Base-by-base conservation (phyloP, 2,888 invertebrate genomes). In the Hydrotaea diabolus region DNA sequence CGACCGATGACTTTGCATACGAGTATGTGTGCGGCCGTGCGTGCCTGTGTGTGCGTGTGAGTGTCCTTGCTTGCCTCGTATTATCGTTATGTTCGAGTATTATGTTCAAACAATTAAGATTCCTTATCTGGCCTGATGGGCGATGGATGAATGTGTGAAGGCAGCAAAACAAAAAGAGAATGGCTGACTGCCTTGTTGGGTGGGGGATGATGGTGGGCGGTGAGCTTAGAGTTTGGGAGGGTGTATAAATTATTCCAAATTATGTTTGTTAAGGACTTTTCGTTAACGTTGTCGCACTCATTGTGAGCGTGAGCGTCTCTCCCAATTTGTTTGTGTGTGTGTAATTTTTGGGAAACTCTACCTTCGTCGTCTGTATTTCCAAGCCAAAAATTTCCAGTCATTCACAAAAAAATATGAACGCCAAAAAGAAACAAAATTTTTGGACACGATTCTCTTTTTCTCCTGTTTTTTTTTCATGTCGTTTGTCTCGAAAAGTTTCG, bases 81-180 rank as follows among this genome's bases (percentile, higher is more conserved):
- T 69, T 69, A 69, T 69, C 69, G 69, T 69, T 69, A 69, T 69
- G 69, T 69, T 69, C 69, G 39, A 69, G 39, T 69, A 69, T 62
- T 69, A 69, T 69, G 69, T 69, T 69, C 46, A 69, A 69, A 69
- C 69, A 69, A 69, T 69, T 69, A 59, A 59, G 59, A 69, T 69
- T 69, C 19, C 46, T 66, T 69, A 69, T 69, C 69, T 39, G 31
- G 62, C 31, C 26, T 62, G 62, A n/a, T 62, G 31, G 26, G 31
- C 23, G 62, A 62, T 31, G 62, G 31, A 31, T 62, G 31, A 31
- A 62, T 31, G 26, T 49, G 49, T 49, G 49, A 49, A 49, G 13
- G 49, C 49, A 4, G 11, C 43, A 43, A 3, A 43, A 9, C 49
- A 39, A 31, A 11, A 46, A n/a, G 43, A 21, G 19, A 9, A 7